Conservation (phyloP, 2,888 invertebrate genomes). For the Pedicia rivosa region DNA sequence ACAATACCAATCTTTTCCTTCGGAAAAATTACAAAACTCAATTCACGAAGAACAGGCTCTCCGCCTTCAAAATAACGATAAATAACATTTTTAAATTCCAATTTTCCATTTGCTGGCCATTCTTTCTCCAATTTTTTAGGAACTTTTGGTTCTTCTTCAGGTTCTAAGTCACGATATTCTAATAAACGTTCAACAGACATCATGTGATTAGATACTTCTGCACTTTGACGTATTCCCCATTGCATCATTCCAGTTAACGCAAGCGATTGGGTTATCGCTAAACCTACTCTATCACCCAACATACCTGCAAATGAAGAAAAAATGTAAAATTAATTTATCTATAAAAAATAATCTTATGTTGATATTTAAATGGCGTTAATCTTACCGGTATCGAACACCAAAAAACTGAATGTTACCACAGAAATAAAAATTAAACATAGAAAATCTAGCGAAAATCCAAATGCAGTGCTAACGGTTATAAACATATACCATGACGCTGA, state of each 20-base stretch:
- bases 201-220: slow-evolving; percentile 49
- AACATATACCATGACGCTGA: slow-evolving; percentile 50
- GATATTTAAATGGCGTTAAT: neutral
- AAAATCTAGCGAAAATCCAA: slow-evolving; percentile 48
- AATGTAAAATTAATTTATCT: no score
- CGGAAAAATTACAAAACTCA: slow-evolving; percentile 37
- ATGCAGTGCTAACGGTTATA: slow-evolving; percentile 42
- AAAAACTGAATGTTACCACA: slow-evolving; percentile 46
- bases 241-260: slow-evolving; percentile 36
- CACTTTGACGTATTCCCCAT: slow-evolving; percentile 60
- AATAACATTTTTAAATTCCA: slow-evolving; percentile 34
- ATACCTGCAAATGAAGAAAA: slow-evolving; percentile 7
- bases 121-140: slow-evolving; percentile 7
- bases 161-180: slow-evolving; percentile 36
- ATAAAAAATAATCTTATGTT: neutral
- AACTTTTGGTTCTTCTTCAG: slow-evolving; percentile 30
- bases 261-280: slow-evolving; percentile 36
- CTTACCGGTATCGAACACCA: slow-evolving; percentile 20
- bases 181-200: slow-evolving; percentile 57
- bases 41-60: slow-evolving; percentile 60
- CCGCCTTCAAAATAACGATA: slow-evolving; percentile 63
- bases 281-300: slow-evolving; percentile 32
- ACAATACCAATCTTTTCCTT: slow-evolving; percentile 44
- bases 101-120: slow-evolving; percentile 37
- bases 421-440: slow-evolving; percentile 46